These are phyloP conservation scores for Budorcas taxicolor DNA, from an alignment of 2,113 vertebrate species.

Conservation along the genomic window DNA sequence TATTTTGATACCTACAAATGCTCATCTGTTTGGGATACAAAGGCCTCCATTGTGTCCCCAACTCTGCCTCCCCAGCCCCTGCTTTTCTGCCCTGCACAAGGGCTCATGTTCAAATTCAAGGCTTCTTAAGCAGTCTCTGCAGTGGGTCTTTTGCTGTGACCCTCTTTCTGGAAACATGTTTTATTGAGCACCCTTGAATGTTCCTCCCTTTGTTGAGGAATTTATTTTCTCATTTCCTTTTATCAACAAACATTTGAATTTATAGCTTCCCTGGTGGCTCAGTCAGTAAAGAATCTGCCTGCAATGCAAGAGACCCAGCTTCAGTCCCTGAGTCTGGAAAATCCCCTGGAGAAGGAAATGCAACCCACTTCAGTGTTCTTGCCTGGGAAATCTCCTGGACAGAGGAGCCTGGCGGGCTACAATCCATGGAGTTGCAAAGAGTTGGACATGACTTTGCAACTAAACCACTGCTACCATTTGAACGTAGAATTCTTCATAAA, in stretches of 20 bases:
- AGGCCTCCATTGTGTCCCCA: background rate
- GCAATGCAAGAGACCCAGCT: background rate
- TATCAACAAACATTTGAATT: background rate
- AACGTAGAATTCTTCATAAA: background rate
- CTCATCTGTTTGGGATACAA: background rate
- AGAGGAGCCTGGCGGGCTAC: background rate
- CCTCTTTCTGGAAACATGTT: background rate
- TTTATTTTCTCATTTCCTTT: background rate
- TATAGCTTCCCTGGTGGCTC: background rate
- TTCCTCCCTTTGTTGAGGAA: background rate
- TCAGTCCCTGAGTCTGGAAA: background rate
- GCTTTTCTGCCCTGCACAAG: background rate
- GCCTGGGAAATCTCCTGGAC: background rate
- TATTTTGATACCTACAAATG: background rate
- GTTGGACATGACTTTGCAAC: accelerated
- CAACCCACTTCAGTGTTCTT: background rate
- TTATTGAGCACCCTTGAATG: background rate
- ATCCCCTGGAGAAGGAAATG: background rate
- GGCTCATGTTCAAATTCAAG: background rate
- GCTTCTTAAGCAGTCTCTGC: background rate
- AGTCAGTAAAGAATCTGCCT: background rate
- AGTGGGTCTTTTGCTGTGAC: background rate
- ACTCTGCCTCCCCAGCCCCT: background rate
- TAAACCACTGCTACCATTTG: background rate
- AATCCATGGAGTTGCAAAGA: background rate